These are phyloP conservation scores for Eupithecia dodoneata DNA, from an alignment of 2,888 invertebrate genomes.

Conservation along the genomic window DNA sequence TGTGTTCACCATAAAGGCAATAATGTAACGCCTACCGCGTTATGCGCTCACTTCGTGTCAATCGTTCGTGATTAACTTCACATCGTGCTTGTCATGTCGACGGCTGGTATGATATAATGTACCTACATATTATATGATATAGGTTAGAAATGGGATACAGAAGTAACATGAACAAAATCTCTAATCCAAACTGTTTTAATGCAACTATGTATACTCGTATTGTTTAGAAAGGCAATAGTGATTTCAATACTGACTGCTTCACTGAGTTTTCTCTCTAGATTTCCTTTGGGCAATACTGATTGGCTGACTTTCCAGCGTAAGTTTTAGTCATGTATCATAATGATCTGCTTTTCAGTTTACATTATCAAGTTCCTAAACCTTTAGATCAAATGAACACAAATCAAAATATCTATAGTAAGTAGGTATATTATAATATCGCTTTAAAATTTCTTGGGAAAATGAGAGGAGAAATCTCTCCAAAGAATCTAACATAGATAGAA, in stretches of 20 bases:
- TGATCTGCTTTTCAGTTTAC: not conserved
- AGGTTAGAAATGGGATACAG: too few species aligned
- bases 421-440: too few species aligned
- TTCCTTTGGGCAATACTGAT: not conserved
- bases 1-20: not conserved
- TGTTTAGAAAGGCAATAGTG: not conserved
- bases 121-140: too few species aligned
- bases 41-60: slow-evolving; percentile 95
- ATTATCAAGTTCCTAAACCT: not conserved
- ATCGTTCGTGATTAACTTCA: slow-evolving; percentile 95
- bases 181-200: slow-evolving; percentile 76
- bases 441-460: not conserved
- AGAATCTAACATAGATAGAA: not conserved
- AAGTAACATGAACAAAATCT: too few species aligned
- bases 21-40: slow-evolving; percentile 83
- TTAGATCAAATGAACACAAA: not conserved
- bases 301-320: not conserved
- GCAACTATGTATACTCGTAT: not conserved
- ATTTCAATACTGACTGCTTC: not conserved
- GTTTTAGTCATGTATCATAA: not conserved
- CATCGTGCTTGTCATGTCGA: slow-evolving; percentile 94
- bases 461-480: not conserved
- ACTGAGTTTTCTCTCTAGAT: not conserved
- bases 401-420: too few species aligned
- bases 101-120: slow-evolving; percentile 81